phyloP scores from a whole-genome alignment of 2,797 vertebrate species.

The Smutsia gigantea region DNA sequence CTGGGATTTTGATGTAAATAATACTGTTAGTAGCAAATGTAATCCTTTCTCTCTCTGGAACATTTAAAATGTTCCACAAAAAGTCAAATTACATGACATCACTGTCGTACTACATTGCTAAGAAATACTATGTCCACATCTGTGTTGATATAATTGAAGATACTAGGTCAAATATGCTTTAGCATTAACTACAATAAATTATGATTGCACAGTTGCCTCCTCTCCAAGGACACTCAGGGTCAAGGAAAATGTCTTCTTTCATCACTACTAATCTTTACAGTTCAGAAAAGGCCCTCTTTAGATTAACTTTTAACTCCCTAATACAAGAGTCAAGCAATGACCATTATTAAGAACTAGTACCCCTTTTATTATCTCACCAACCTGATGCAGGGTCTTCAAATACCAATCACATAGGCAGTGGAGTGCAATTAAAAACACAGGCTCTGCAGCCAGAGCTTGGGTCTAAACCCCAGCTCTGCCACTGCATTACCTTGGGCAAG shows the following conservation, averaged over 20 bases:
- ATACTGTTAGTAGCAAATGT: background rate
- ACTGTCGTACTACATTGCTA: background rate
- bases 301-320: background rate
- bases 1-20: background rate
- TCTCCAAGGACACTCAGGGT: background rate
- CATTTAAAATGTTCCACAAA: conserved; percentile 31
- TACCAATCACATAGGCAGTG: background rate
- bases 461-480: background rate
- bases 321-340: background rate
- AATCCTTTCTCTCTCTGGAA: background rate
- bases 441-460: background rate
- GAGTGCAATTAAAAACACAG: background rate
- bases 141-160: background rate
- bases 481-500: background rate
- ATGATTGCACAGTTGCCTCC: background rate
- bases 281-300: background rate
- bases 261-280: background rate
- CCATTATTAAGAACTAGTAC: background rate
- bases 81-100: background rate
- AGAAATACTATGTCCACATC: background rate
- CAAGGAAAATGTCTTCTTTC: conserved; percentile 2
- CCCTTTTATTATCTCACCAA: background rate
- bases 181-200: background rate
- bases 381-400: background rate
- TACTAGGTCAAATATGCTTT: background rate